These are phyloP conservation scores for Percopsis transmontana DNA, from an alignment of 2,113 vertebrate genomes.

Conservation along the genomic window DNA sequence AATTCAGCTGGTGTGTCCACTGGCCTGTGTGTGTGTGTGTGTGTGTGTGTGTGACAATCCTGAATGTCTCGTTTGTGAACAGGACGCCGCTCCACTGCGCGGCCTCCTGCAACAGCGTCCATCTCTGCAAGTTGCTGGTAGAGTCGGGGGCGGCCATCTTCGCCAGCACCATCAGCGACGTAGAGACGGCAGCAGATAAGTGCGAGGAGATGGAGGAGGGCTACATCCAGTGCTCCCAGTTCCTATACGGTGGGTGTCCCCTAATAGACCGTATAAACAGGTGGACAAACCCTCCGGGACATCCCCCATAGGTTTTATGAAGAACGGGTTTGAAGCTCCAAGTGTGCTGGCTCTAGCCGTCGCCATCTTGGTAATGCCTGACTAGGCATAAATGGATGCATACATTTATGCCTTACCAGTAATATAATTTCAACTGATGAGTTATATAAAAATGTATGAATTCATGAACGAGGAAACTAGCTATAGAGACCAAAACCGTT, in stretches of 20 bases:
- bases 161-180: constrained; percentile 95
- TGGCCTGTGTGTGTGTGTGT: neutral
- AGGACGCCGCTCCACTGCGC: constrained; percentile 99
- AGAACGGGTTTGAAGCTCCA: no score
- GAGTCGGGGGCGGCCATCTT: constrained; percentile 98
- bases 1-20: neutral
- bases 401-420: no score
- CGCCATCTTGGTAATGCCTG: no score
- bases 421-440: no score
- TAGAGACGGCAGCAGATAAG: constrained; percentile 96
- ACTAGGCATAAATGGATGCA: no score
- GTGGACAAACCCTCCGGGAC: no score
- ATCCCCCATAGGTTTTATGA: no score
- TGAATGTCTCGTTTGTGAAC: constrained; percentile 1
- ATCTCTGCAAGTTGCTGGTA: constrained; percentile 95
- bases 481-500: no score
- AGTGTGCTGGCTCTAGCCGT: no score
- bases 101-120: constrained; percentile 97
- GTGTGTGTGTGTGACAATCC: neutral
- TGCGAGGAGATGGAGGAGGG: constrained; percentile 98
- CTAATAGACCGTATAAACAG: no score
- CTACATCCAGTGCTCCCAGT: constrained; percentile 96
- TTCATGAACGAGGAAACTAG: no score
- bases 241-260: constrained; percentile 84
- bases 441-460: no score